Conservation (phyloP, 2,113 vertebrate genomes). For the Gila orcuttii region DNA sequence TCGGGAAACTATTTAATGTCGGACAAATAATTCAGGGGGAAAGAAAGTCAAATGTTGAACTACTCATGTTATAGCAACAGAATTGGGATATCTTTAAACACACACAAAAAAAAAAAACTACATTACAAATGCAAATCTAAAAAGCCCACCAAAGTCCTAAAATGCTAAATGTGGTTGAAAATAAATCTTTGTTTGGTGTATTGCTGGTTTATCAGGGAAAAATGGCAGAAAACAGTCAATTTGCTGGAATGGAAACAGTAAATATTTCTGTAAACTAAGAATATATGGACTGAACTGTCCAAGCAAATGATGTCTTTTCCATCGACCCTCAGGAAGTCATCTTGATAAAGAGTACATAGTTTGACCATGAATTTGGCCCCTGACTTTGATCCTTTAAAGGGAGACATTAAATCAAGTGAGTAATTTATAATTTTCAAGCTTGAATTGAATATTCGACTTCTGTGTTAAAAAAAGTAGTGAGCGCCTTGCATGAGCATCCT, state of each 20-base stretch:
- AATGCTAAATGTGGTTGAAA: neutral
- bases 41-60: neutral
- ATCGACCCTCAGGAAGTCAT: constrained; percentile 7
- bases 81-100: neutral
- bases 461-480: neutral
- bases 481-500: neutral
- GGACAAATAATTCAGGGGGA: neutral
- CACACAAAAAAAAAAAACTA: neutral
- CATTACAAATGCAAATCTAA: neutral
- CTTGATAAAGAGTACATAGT: neutral
- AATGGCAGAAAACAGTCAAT: neutral
- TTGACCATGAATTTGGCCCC: neutral
- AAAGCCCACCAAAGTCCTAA: neutral
- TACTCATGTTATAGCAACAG: neutral
- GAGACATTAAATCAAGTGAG: neutral
- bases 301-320: constrained; percentile 35
- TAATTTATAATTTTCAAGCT: no score
- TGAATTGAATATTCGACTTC: no score
- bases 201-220: neutral
- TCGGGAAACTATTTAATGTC: neutral
- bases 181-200: neutral
- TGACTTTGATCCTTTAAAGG: neutral
- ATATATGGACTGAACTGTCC: constrained; percentile 28
- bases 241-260: neutral
- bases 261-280: constrained; percentile 25